phyloP scores from a whole-genome alignment of 92 coral and sea anemone genomes.

The Palythoa grandiflora region DNA sequence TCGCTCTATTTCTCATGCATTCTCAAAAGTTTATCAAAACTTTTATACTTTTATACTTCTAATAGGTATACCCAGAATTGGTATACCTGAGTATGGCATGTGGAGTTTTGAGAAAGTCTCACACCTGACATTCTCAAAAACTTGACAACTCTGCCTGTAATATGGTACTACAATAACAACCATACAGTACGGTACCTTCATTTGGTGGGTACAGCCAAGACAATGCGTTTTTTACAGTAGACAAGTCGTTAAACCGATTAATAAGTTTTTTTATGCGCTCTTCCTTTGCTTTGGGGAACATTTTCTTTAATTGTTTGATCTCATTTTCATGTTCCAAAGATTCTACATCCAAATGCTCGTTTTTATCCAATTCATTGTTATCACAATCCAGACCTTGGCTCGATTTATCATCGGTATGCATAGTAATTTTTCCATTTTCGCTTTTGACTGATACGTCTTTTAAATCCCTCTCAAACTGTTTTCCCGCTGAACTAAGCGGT shows the following conservation, averaged over 20 bases:
- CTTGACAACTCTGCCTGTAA: background rate
- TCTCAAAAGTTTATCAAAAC: too few relatives aligned
- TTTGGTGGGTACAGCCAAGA: background rate
- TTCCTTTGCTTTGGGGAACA: conserved; percentile 32
- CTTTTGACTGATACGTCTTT: background rate
- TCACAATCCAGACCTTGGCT: background rate
- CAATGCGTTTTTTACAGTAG: background rate
- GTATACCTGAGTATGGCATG: background rate
- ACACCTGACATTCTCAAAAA: background rate
- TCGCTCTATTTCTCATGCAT: too few relatives aligned
- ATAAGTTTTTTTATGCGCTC: conserved; percentile 16
- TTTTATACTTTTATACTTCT: too few relatives aligned
- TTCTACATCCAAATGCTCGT: background rate
- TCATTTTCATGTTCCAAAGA: conserved; percentile 5
- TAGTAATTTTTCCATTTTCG: background rate
- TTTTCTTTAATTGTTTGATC: background rate
- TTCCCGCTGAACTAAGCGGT: conserved; percentile 20
- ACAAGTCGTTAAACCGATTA: background rate
- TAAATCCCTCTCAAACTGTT: background rate
- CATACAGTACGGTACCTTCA: conserved; percentile 7
- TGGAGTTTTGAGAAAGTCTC: background rate
- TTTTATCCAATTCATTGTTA: background rate
- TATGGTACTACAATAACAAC: background rate
- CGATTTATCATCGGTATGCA: background rate
- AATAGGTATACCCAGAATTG: too few relatives aligned